A percentile compares a stretch with the other conserved stretches of the same genome.
phyloP scores from a whole-genome alignment of 2,888 invertebrate species.

The Folsomia manolachei region DNA sequence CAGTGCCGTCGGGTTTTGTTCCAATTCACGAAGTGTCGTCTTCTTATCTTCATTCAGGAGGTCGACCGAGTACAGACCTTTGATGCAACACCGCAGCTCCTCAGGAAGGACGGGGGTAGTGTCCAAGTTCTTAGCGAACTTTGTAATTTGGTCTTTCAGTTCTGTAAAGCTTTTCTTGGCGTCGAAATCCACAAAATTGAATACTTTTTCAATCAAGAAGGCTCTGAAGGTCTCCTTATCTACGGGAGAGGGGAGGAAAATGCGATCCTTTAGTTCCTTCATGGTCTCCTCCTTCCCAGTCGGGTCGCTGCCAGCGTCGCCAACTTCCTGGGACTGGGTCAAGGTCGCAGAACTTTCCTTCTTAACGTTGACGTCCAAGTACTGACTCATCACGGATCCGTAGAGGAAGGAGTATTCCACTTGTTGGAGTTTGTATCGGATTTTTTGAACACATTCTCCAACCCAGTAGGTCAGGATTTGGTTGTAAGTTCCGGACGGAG shows the following conservation, averaged over 20 bases:
- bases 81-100: constrained; percentile 33
- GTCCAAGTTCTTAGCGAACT: constrained; percentile 14
- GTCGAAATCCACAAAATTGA: constrained; percentile 21
- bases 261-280: neutral
- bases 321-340: too few relatives aligned
- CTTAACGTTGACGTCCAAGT: constrained; percentile 16
- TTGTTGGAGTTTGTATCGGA: constrained; percentile 24
- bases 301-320: too few relatives aligned
- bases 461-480: constrained; percentile 24
- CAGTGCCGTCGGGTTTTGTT: constrained; percentile 34
- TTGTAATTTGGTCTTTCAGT: constrained; percentile 6
- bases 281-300: too few relatives aligned
- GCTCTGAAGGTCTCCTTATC: constrained; percentile 18
- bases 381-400: constrained; percentile 20
- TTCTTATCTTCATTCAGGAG: constrained; percentile 28
- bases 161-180: constrained; percentile 13
- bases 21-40: constrained; percentile 31
- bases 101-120: too few relatives aligned
- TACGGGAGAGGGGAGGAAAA: too few relatives aligned
- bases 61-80: constrained; percentile 31
- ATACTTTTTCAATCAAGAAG: constrained; percentile 24
- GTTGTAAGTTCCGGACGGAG: constrained; percentile 13
- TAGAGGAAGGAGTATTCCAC: constrained; percentile 34
- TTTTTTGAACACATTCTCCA: constrained; percentile 13
- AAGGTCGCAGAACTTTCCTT: neutral